Conservation (phyloP, 2,797 vertebrate species). For the Ispidina lecontei region DNA sequence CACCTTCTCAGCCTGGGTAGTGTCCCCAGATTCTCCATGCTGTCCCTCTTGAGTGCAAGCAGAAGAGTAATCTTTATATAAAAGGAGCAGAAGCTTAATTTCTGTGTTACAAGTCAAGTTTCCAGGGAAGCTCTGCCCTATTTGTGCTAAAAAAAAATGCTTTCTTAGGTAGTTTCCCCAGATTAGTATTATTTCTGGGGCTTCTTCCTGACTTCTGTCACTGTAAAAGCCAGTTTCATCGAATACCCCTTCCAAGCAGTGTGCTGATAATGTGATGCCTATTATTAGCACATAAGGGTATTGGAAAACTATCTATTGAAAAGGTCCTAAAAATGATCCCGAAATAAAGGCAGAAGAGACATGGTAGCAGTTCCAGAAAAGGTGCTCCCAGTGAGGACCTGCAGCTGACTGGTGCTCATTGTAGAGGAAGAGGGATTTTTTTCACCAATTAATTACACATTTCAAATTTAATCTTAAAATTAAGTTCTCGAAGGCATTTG, state of each 20-base stretch:
- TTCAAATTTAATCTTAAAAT: conserved; percentile 5
- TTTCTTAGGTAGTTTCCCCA: not conserved
- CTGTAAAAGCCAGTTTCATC: not conserved
- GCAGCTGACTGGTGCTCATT: not conserved
- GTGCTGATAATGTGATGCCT: not conserved
- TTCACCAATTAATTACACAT: conserved; percentile 5
- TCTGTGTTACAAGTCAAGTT: not conserved
- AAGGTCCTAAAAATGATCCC: not conserved
- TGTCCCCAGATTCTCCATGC: not conserved
- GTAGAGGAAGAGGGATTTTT: not conserved
- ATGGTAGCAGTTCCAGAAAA: not conserved
- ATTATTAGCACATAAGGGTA: not conserved
- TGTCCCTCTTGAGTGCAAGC: not conserved
- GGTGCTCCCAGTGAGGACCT: not conserved
- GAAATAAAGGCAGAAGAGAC: not conserved
- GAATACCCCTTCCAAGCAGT: not conserved
- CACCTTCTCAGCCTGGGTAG: not conserved
- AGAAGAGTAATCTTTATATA: not conserved
- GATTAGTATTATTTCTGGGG: not conserved
- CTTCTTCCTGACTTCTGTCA: not conserved
- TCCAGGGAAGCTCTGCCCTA: not conserved
- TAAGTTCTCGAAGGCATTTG: not conserved
- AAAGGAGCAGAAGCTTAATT: not conserved
- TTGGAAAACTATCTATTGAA: not conserved
- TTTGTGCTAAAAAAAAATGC: not conserved